Evolutionary conservation across 2,113 vertebrate genomes (phyloP), one percentile per base, ranked within the genome.

Genomic region (Egretta garzetta): DNA sequence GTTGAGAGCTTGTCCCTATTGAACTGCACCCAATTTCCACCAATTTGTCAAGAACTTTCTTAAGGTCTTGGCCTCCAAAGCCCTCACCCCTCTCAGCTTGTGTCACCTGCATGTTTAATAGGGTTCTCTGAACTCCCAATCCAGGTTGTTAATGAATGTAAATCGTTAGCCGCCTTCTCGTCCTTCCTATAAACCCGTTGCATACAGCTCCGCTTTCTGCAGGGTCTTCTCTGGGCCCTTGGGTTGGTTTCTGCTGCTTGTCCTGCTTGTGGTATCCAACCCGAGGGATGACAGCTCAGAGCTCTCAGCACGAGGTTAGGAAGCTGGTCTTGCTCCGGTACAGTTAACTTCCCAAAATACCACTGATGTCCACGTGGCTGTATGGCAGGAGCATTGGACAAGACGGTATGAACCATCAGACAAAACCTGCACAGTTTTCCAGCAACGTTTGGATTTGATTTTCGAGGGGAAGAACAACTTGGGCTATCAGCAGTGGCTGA

Each of bases 131-230:
- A 24, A 58, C 27, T 49, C 82, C 70, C 26, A 39, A 2, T 32
- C 50, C 22, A 59, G 24, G 15, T 24, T 89, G 62, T 79, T 80
- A 53, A 41, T 30, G 47, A 43, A 5, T 13, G 6, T 18, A 56
- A 50, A 5, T 24, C 12, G 6, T 70, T 20, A 53, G 13, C 33
- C 14, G 0, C 1, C 35, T 66, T 35, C 66, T 71, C 12, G 0
- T 37, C 50, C 39, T 85, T 43, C 22, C 68, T 58, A 0, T 5
- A 32, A 13, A 11, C 22, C 45, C 35, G 4, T 60, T 47, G 28
- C 12, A 1, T 9, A 21, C 0, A 6, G 62, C 39, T 13, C 9
- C 7, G 3, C 32, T 50, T 45, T 41, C 50, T 47, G 26, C 59
- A 52, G 30, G 28, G 4, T 50, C 17, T 77, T 39, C 32, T 50